These are phyloP conservation scores for Heliangelus exortis DNA, from an alignment of 2,797 vertebrate species.

Conservation along the genomic window DNA sequence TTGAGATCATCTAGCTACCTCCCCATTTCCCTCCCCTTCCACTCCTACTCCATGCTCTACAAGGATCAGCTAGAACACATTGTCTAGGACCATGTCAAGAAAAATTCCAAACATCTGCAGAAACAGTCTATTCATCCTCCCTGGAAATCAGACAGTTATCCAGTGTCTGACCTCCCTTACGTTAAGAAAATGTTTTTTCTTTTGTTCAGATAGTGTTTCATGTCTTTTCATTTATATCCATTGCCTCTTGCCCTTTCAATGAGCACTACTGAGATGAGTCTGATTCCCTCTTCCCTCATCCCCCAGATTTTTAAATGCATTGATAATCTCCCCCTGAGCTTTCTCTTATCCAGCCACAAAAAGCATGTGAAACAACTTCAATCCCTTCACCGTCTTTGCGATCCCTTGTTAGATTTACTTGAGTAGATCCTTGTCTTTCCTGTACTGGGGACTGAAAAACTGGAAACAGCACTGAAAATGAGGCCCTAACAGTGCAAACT, in stretches of 20 bases:
- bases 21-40: fast-evolving
- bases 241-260: background rate
- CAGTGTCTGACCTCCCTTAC: background rate
- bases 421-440: background rate
- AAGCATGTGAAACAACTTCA: background rate
- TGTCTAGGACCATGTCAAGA: background rate
- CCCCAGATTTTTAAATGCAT: background rate
- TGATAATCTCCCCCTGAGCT: background rate
- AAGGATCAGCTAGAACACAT: background rate
- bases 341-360: background rate
- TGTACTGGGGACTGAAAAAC: background rate
- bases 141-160: background rate
- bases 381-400: background rate
- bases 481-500: background rate
- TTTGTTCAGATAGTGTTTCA: background rate
- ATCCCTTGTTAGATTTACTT: background rate
- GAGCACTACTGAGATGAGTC: background rate
- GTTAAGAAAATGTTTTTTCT: background rate
- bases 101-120: background rate
- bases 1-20: background rate
- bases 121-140: background rate
- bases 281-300: background rate
- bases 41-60: background rate
- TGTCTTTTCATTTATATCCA: background rate
- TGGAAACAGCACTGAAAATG: background rate